Base-by-base conservation (phyloP, 2,888 invertebrate genomes). In the Platynereis dumerilii region DNA sequence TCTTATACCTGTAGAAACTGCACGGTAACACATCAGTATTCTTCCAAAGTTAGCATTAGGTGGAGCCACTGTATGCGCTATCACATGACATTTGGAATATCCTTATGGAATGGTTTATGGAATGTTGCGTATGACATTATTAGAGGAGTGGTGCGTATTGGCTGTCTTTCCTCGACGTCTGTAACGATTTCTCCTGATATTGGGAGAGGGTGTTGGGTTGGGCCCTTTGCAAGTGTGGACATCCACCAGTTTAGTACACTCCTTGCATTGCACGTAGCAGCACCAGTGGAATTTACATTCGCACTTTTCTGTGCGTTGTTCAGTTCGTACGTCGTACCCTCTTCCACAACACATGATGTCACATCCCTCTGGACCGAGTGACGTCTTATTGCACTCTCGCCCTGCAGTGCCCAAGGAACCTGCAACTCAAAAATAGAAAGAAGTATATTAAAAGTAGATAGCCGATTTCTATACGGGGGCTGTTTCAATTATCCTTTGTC, bases 261-360 rank as follows among this genome's bases (percentile, higher is more conserved):
- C 90, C 85, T 92, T 91, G 86, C 93, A 93, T 86, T 91, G 90
- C 67, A 93, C 92, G 83, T 91, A 90, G 86, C 93, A 93, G 85
- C 93, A 93, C 88, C 91, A 92, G 85, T 91, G 89, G 86, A 92
- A 92, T 82, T 91, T 91, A 87, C 93, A 93, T 79, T 90, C 90
- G 85, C 93, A 93, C 56, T 83, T 79, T 61, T 91, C 91, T 59
- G 89, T 87, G 65, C 88, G 87, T 77, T 88, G 88, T 69, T 89
- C 88, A 67, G 89, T 89, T 70, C 88, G 86, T 64, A 85, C 78
- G 72, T 84, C 78, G 76, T 84, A 87, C 53, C 87, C 87, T 24
- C 86, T 75, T 42, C 87, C 87, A 75, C 87, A 87, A 74, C 87
- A 87, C 78, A 87, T 80, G 58, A 85, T 81, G 69, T 84, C 83